Evolutionary conservation across 92 coral and sea anemone species (phyloP), one percentile per base, ranked within the genome.

Genomic region (Montipora capitata): DNA sequence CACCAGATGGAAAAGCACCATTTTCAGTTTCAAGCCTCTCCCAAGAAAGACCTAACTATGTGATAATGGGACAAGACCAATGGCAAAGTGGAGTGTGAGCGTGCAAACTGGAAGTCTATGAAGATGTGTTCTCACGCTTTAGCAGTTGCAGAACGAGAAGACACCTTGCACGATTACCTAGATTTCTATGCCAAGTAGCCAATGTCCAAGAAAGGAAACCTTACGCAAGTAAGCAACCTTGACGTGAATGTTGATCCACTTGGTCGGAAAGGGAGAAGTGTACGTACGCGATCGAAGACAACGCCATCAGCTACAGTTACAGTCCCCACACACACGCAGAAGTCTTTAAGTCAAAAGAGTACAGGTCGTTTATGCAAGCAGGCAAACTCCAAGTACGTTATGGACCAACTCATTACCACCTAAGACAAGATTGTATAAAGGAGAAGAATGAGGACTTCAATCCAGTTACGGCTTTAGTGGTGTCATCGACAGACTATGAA

Each of bases 21-120:
- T 85, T 15, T 64, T 74, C 89, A 16, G 89, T 85, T 3, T 17
- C 84, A 39, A 85, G 91, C 73, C 79, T 87, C 61, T 68, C 88
- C 2, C 51, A 52, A 20, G 79, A 18, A 64, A 10, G 84, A 14
- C 87, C 90, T 7, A 64, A 79, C 69, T 48, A 40, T 44, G 90
- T 65, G 40, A 38, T 40, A 17, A 20, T 64, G 35, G 10, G 43
- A 68, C 42, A 39, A 18, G 20, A 39, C 6, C 7, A 56, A 8
- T 48, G 90, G 86, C 48, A 44, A 41, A 16, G 70, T 85, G 56
- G 83, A 56, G 64, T 85, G 89, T 76, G 89, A 85, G 9, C 63
- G 89, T 42, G n/a, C 17, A 66, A 18, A 81, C 10, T 87, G 88
- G 52, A 79, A 41, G 40, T 43, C 75, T 45, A 35, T 48, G 54